Conservation (phyloP, 2,888 invertebrate genomes). For the Cephus pygmeus region DNA sequence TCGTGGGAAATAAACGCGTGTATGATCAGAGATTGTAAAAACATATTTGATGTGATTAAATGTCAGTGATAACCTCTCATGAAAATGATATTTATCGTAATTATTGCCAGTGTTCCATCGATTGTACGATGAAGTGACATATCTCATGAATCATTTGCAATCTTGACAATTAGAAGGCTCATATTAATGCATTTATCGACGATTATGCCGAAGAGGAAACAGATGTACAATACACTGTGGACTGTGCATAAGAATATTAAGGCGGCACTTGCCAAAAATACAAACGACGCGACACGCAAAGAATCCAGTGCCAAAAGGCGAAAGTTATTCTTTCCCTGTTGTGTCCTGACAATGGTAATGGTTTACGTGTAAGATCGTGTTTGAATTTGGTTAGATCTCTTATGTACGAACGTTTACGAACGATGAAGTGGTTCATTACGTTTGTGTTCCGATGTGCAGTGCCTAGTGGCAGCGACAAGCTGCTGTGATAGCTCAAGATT, state of each 20-base stretch:
- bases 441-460: slow-evolving; percentile 23
- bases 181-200: not conserved
- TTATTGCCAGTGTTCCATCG: not conserved
- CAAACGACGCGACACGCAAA: not conserved
- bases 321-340: not conserved
- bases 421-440: not conserved
- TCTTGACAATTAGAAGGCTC: not conserved
- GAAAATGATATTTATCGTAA: not conserved
- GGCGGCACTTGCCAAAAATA: not conserved
- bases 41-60: not conserved
- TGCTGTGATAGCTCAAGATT: slow-evolving; percentile 24
- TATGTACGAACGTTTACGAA: not conserved
- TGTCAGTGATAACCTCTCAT: not conserved
- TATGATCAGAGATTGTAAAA: not conserved
- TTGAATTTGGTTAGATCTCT: not conserved
- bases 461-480: slow-evolving; percentile 21
- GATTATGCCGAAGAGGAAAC: not conserved
- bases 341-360: not conserved
- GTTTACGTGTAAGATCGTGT: not conserved
- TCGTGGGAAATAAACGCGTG: not conserved
- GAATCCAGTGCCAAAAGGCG: not conserved
- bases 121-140: not conserved
- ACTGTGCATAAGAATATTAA: not conserved
- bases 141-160: not conserved
- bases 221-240: not conserved